Conservation (phyloP, 2,113 vertebrate genomes). For the Rutilus rutilus region DNA sequence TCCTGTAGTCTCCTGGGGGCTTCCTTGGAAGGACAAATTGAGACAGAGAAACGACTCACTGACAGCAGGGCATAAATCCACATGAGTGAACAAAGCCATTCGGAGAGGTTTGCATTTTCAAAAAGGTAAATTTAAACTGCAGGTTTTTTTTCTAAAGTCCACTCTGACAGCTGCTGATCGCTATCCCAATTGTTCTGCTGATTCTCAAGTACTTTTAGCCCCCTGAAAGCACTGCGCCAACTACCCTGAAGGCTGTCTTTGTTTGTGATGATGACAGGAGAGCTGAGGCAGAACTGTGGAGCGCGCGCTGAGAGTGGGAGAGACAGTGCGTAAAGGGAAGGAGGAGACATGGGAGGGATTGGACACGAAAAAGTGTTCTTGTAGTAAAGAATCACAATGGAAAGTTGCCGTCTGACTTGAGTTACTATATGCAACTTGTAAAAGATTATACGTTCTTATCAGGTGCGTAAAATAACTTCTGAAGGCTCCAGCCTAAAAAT, state of each 20-base stretch:
- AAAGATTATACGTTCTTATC: neutral
- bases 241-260: conserved; percentile 37
- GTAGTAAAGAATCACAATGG: conserved; percentile 20
- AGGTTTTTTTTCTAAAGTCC: conserved; percentile 27
- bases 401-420: neutral
- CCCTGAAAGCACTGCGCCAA: conserved; percentile 23
- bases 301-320: conserved; percentile 33
- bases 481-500: neutral
- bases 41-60: conserved; percentile 63
- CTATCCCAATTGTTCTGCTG: conserved; percentile 30
- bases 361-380: neutral
- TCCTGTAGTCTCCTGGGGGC: conserved; percentile 64
- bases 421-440: neutral
- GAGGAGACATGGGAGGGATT: conserved; percentile 44
- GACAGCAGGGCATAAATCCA: conserved; percentile 70
- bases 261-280: conserved; percentile 38
- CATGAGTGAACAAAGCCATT: conserved; percentile 67
- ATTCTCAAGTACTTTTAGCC: neutral
- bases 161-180: conserved; percentile 22
- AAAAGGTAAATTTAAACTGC: neutral
- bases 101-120: conserved; percentile 66
- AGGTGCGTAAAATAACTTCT: neutral
- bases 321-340: conserved; percentile 42
- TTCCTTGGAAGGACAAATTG: conserved; percentile 61
- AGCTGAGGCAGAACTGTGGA: conserved; percentile 36